Evolutionary conservation across 2,797 vertebrate genomes (phyloP), one percentile per base, ranked within the genome.

Genomic region (Oreortyx pictus): DNA sequence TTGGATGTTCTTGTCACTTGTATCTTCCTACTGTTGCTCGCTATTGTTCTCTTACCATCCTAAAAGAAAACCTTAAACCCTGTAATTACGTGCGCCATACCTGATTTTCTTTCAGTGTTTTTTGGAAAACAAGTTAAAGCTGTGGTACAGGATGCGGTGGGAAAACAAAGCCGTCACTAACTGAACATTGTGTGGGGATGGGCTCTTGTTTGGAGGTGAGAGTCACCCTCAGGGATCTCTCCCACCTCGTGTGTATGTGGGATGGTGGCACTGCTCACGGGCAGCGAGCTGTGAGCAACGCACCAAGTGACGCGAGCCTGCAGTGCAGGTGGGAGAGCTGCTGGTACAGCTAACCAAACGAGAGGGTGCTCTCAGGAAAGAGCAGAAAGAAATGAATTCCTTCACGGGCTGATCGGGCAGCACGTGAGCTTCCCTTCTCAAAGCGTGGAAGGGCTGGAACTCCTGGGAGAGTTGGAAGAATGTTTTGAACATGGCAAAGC

Each of bases 31-130:
- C 86, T 90, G 52, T 79, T 94, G 20, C 1, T 52, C 6, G 7
- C 61, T 41, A 41, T 92, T 95, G 86, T 90, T 95, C 84, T 87
- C 90, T 61, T 65, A 47, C 79, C 61, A 7, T 71, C 79, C 73
- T 39, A 41, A 67, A 50, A 64, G 20, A 78, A 62, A 86, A 7
- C 57, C 47, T 64, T 46, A 60, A 84, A 37, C 41, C 86, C 64
- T 86, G 81, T 68, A 35, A 81, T 95, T 88, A 70, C n/a, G 11
- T 71, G 81, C 90, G 85, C 81, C 44, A 89, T 15, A 13, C 59
- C 91, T 92, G 37, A 91, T 91, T 83, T 83, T 59, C 85, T 76
- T 81, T 57, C 43, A 68, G 16, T 31, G 23, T 9, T 86, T 89
- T 77, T 18, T 49, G 61, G 67, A 25, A 59, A 79, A 89, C n/a